Evolutionary conservation across 2,888 invertebrate genomes (phyloP).

Genomic region (Tribolium freemani): DNA sequence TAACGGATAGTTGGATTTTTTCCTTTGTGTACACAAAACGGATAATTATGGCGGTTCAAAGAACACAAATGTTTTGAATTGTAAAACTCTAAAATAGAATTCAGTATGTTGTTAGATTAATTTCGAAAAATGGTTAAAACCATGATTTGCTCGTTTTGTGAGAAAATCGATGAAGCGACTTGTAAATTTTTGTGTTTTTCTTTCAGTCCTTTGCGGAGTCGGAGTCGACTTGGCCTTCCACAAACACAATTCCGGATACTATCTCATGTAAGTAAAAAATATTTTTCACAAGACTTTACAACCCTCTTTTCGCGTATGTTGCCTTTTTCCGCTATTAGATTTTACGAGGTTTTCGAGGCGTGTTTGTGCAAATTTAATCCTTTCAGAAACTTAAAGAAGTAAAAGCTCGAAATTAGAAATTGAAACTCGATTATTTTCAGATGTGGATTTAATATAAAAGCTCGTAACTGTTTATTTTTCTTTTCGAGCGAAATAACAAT

Average conservation of each 20-base stretch:
- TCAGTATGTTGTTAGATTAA: too few relatives aligned
- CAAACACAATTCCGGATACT: conserved; percentile 73
- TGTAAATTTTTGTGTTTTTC: conserved; percentile 9
- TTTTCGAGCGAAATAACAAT: not conserved
- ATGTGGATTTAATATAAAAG: not conserved
- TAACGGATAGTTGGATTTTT: not conserved
- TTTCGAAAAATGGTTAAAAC: too few relatives aligned
- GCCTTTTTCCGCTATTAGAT: not conserved
- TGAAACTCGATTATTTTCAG: not conserved
- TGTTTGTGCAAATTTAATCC: not conserved
- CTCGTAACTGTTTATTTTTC: not conserved
- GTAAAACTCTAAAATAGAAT: too few relatives aligned
- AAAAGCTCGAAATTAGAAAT: not conserved
- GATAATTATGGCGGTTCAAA: too few relatives aligned
- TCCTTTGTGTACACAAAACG: too few relatives aligned
- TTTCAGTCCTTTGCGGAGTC: conserved; percentile 76
- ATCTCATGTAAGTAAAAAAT: conserved; percentile 73
- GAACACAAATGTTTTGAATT: too few relatives aligned
- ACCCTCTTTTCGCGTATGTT: not conserved
- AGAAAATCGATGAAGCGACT: not conserved
- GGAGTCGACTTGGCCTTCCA: conserved; percentile 76
- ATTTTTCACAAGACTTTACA: not conserved
- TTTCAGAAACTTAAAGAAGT: not conserved
- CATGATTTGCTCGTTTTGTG: too few relatives aligned
- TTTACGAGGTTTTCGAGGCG: not conserved